Evolutionary conservation across 2,797 vertebrate genomes (phyloP).

Genomic region (Diplodus sargus): DNA sequence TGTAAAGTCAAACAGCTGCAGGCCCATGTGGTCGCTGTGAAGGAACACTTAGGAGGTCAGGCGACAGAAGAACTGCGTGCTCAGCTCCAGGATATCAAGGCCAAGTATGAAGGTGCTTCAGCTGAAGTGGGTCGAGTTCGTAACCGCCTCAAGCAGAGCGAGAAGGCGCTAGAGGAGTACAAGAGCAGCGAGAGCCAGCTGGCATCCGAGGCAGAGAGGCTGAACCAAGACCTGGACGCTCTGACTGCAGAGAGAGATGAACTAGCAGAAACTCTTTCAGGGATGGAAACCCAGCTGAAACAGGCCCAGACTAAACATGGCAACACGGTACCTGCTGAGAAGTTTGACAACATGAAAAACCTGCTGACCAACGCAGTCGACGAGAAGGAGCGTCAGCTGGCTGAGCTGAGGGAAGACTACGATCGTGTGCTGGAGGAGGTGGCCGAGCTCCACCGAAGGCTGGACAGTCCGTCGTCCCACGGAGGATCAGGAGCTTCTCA

Average conservation of each 20-base stretch:
- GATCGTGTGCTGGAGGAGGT: slow-evolving; percentile 87
- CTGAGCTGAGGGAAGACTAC: slow-evolving; percentile 87
- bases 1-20: slow-evolving; percentile 98
- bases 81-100: slow-evolving; percentile 91
- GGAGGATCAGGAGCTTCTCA: slow-evolving; percentile 73
- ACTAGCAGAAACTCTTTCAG: slow-evolving; percentile 72
- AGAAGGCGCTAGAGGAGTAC: slow-evolving; percentile 92
- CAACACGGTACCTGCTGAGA: slow-evolving; percentile 85
- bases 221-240: slow-evolving; percentile 86
- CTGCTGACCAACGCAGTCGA: slow-evolving; percentile 87
- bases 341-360: slow-evolving; percentile 94
- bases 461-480: slow-evolving; percentile 79
- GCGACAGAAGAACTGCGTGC: slow-evolving; percentile 88
- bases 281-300: slow-evolving; percentile 85
- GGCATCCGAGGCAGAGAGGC: slow-evolving; percentile 85
- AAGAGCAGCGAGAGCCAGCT: slow-evolving; percentile 89
- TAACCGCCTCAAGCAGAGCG: slow-evolving; percentile 93
- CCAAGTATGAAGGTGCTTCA: slow-evolving; percentile 94
- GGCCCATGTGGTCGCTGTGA: slow-evolving; percentile 94
- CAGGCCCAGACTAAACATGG: slow-evolving; percentile 80
- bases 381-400: slow-evolving; percentile 90
- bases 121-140: slow-evolving; percentile 93
- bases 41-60: slow-evolving; percentile 90
- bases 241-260: slow-evolving; percentile 83
- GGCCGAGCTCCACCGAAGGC: slow-evolving; percentile 85